These are phyloP conservation scores for Microplitis mediator DNA, from an alignment of 1,140 invertebrate species.

Conservation along the genomic window DNA sequence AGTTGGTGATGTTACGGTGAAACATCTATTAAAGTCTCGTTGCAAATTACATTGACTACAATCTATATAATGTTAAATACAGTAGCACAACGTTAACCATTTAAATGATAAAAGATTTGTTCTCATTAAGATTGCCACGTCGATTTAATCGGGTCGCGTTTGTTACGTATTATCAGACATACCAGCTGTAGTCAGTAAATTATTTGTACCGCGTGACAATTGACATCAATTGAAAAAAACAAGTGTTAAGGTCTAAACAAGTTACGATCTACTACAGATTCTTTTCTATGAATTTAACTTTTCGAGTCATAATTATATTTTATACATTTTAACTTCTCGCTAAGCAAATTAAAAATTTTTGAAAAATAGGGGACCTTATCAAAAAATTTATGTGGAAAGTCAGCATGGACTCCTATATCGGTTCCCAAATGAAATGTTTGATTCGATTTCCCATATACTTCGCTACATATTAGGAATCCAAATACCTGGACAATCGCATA, in stretches of 20 bases:
- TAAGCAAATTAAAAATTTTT: no score
- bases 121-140: not conserved
- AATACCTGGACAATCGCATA: no score
- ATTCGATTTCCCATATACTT: no score
- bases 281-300: not conserved
- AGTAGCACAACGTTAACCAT: not conserved
- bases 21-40: no score
- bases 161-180: not conserved
- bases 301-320: not conserved
- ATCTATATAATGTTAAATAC: no score
- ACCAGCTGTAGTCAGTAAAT: conserved; percentile 23
- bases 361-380: no score
- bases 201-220: conserved; percentile 49
- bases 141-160: not conserved
- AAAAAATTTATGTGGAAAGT: no score
- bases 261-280: not conserved
- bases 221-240: conserved; percentile 50
- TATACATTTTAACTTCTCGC: not conserved
- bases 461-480: no score
- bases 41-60: no score
- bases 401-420: no score
- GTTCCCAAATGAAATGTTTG: no score
- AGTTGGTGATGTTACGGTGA: no score
- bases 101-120: not conserved
- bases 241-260: conserved; percentile 7